Evolutionary conservation across 2,888 invertebrate species (phyloP).

Genomic region (Ariolimax columbianus): DNA sequence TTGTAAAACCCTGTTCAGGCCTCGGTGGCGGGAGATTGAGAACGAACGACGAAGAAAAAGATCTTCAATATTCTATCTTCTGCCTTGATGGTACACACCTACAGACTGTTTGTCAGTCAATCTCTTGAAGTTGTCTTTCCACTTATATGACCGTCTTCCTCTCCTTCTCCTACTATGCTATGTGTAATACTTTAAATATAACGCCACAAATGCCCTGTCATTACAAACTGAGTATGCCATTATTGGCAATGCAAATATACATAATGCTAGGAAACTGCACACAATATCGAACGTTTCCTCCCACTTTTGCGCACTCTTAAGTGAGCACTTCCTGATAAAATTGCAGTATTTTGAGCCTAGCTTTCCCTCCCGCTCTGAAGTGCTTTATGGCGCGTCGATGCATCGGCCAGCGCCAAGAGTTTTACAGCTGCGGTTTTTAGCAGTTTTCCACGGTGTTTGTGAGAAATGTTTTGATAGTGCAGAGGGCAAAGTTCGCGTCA

Average conservation of each 20-base stretch:
- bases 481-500: neutral
- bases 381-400: neutral
- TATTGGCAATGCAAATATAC: neutral
- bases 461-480: neutral
- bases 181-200: no score
- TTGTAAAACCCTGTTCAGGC: no score
- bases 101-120: no score
- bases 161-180: no score
- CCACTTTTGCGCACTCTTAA: neutral
- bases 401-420: neutral
- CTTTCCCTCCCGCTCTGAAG: neutral
- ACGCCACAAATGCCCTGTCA: no score
- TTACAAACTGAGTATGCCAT: neutral
- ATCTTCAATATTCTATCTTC: no score
- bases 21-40: no score
- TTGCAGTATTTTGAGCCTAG: conserved; percentile 23
- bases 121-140: no score
- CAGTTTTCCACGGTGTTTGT: neutral
- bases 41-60: no score
- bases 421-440: neutral
- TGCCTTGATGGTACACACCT: no score
- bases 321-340: conserved; percentile 34
- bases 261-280: neutral
- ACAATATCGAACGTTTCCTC: conserved; percentile 19
- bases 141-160: no score